Conservation (phyloP, 2,113 vertebrate species). For the Lutjanus erythropterus region DNA sequence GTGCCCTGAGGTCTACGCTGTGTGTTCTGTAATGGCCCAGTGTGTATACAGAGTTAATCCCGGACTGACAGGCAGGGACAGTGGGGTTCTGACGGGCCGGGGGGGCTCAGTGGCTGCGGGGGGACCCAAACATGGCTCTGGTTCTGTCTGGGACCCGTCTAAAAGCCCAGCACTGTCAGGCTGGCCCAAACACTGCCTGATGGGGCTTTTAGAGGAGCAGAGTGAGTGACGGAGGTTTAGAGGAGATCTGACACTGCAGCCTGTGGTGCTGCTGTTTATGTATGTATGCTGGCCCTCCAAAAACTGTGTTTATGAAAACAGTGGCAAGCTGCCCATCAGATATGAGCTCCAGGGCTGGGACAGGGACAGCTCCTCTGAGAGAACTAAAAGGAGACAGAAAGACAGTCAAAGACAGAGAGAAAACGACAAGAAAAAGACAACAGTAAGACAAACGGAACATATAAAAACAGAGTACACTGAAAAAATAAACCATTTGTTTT, state of each 20-base stretch:
- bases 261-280: slow-evolving; percentile 82
- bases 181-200: slow-evolving; percentile 74
- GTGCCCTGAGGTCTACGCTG: slow-evolving; percentile 38
- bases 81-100: slow-evolving; percentile 44
- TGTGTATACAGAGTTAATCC: slow-evolving; percentile 74
- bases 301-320: slow-evolving; percentile 83
- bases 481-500: no score
- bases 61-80: slow-evolving; percentile 64
- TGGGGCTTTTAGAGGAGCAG: slow-evolving; percentile 79
- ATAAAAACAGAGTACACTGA: slow-evolving; percentile 30
- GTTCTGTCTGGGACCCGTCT: slow-evolving; percentile 73
- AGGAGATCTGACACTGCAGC: slow-evolving; percentile 78
- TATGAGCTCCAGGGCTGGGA: slow-evolving; percentile 61
- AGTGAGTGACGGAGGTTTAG: slow-evolving; percentile 81
- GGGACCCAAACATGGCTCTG: slow-evolving; percentile 62
- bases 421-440: slow-evolving; percentile 26
- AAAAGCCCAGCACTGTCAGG: slow-evolving; percentile 69
- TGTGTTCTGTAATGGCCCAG: slow-evolving; percentile 62
- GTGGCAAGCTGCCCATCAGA: slow-evolving; percentile 82
- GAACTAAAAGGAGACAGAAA: slow-evolving; percentile 43
- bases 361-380: slow-evolving; percentile 61
- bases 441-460: slow-evolving; percentile 31
- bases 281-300: slow-evolving; percentile 75
- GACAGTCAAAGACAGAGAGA: slow-evolving; percentile 44
- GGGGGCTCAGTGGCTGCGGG: slow-evolving; percentile 33